Percentiles rank a stretch among this genome's conserved stretches.
phyloP scores from a whole-genome alignment of 2,113 vertebrate species.

The Zingel zingel region DNA sequence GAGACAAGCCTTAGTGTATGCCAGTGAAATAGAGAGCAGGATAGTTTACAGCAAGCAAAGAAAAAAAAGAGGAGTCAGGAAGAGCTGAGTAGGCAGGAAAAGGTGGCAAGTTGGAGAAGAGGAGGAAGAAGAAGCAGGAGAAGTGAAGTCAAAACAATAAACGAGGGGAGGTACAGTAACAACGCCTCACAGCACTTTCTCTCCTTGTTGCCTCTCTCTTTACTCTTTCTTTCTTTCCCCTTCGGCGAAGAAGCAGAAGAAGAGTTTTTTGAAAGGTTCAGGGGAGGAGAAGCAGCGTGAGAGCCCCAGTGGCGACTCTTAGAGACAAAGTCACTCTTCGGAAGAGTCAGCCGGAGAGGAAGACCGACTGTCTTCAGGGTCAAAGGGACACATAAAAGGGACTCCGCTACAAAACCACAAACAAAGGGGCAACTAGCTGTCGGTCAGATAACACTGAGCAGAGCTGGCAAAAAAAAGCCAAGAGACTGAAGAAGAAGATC shows the following conservation, averaged over 20 bases:
- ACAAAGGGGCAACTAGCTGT: slow-evolving; percentile 45
- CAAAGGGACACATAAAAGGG: slow-evolving; percentile 49
- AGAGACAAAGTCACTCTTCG: slow-evolving; percentile 41
- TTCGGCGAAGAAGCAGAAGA: slow-evolving; percentile 36
- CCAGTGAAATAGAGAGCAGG: slow-evolving; percentile 33
- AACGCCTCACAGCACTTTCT: slow-evolving; percentile 50
- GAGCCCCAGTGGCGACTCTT: slow-evolving; percentile 33
- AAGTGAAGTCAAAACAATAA: slow-evolving; percentile 51
- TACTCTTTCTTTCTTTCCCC: slow-evolving; percentile 13
- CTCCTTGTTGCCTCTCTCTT: slow-evolving; percentile 29
- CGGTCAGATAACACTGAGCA: slow-evolving; percentile 34
- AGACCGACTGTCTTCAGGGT: slow-evolving; percentile 44
- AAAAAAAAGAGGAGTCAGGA: slow-evolving; percentile 25
- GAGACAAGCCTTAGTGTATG: slow-evolving; percentile 20
- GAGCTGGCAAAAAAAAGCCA: slow-evolving; percentile 25
- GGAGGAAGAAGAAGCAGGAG: slow-evolving; percentile 37
- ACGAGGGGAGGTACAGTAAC: slow-evolving; percentile 41
- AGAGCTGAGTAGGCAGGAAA: slow-evolving; percentile 47
- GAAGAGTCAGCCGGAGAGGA: slow-evolving; percentile 45
- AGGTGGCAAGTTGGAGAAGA: slow-evolving; percentile 55
- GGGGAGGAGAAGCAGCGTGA: slow-evolving; percentile 50
- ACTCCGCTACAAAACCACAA: slow-evolving; percentile 49
- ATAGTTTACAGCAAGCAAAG: slow-evolving; percentile 44
- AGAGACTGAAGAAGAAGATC: slow-evolving; percentile 37
- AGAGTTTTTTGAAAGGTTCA: slow-evolving; percentile 50